Base-by-base conservation (phyloP, 2,888 invertebrate species). In the Heliconius cydno region DNA sequence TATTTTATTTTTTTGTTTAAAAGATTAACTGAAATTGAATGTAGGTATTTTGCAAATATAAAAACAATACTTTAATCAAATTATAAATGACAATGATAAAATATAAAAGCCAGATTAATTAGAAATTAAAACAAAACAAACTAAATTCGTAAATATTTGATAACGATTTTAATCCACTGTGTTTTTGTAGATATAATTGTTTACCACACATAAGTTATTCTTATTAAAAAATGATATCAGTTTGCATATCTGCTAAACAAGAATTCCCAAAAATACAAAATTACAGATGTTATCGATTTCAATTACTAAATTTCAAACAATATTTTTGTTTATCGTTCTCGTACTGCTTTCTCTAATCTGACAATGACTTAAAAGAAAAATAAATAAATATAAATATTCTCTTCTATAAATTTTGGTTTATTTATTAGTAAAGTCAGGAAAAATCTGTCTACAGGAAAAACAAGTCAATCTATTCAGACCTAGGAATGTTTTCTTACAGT, bases 401-500 rank as follows among this genome's bases (percentile, higher is more conserved):
- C 7, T 7, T 52, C 2, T 52, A 52, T 52, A 52, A 52, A 2
- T 52, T 52, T 52, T 22, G 22, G 22, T 52, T 19, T 52, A 52
- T 52, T 52, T 52, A 22, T 52, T 52, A 52, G 22, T 52, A 22
- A n/a, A 60, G 5, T 41, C 34, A 38, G 68, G 22, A 68, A 68
- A 0, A 12, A 68, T 68, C 34, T 5, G 19, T 9, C 19, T 28
- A 28, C n/a, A 25, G 2, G 63, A 46, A 46, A 72, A 72, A 28
- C 7, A 46, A 9, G 22, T 34, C 28, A 28, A 25, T 19, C 22
- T 72, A 22, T 30, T 73, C 6, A 19, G 57, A 57, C 13, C 30
- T 73, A 73, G 60, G n/a, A 22, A n/a, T 65, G 12, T 46, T 60
- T 65, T 79, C 79, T 81, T 78, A 83, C 74, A 76, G 85, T 88